Base-by-base conservation (phyloP, 2,888 invertebrate genomes). In the Idaea aversata region DNA sequence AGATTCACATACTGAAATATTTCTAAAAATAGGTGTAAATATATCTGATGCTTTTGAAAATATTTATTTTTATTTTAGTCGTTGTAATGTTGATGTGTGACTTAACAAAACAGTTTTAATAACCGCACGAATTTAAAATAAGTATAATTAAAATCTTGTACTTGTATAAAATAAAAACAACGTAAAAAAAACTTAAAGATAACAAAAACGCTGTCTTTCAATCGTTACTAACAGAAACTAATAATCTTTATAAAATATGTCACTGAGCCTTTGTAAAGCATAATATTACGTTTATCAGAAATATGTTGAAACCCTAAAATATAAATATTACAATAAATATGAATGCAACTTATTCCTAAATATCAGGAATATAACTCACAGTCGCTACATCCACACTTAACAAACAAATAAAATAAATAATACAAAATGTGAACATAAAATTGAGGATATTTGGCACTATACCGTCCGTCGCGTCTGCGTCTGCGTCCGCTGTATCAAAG, bases 321-420 rank as follows among this genome's bases (percentile, higher is more conserved):
- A 90, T 88, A 90, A 91, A 90, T 89, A 88, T 86, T 85, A 88
- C 88, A 87, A 88, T 87, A 90, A 92, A 92, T 89, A 93, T 93
- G 93, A 93, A 92, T 91, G 93, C 88, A 90, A 91, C 93, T 82
- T 82, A 88, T 88, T 91, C 93, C 93, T 92, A 93, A 93, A 93
- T 93, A 93, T 90, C 93, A 93, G 93, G 92, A 93, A 91, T 89
- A 85, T 70, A 84, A 90, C 93, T 91, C 93, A 79, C 90, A 90
- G 92, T 90, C 81, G 92, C 90, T 88, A 90, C 93, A 93, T 90
- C 85, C 93, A 93, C 90, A 89, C 89, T 88, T 86, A 87, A 87
- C 84, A 86, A 87, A 84, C 80, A 77, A 74, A 47, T 47, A 80
- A 78, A 82, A 84, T 83, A 84, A 84, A 86, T 86, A 86, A 89